These are phyloP conservation scores for Triplophysa siluroides DNA, from an alignment of 2,113 vertebrate species.

Conservation along the genomic window DNA sequence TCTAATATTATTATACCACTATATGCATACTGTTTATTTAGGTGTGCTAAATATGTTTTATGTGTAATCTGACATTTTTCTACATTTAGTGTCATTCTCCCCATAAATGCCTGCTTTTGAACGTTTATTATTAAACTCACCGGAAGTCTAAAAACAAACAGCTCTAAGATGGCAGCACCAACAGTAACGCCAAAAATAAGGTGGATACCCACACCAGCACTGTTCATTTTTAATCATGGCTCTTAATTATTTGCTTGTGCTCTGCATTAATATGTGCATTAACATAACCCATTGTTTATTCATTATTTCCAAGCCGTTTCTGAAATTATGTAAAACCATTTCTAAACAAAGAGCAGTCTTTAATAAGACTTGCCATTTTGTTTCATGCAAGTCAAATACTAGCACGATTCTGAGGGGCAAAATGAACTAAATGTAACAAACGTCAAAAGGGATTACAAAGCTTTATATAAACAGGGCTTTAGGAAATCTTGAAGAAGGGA, in stretches of 20 bases:
- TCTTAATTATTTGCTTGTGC: slow-evolving; percentile 71
- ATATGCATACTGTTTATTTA: too few species aligned
- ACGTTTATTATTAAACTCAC: too few species aligned
- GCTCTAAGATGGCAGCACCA: too few species aligned
- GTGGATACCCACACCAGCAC: background rate
- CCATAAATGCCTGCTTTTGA: too few species aligned
- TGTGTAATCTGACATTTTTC: too few species aligned
- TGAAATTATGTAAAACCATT: slow-evolving; percentile 79
- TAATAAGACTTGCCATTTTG: slow-evolving; percentile 79
- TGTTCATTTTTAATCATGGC: slow-evolving; percentile 66
- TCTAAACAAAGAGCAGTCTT: slow-evolving; percentile 76
- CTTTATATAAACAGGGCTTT: slow-evolving; percentile 7
- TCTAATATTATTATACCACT: too few species aligned
- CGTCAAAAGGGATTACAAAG: slow-evolving; percentile 69
- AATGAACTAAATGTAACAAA: slow-evolving; percentile 72
- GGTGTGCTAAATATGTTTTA: too few species aligned
- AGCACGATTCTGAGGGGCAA: slow-evolving; percentile 65
- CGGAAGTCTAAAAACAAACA: too few species aligned
- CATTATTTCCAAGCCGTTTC: slow-evolving; percentile 77
- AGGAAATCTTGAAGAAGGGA: slow-evolving; percentile 6
- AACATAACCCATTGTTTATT: slow-evolving; percentile 80
- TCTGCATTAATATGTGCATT: slow-evolving; percentile 79
- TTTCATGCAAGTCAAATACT: slow-evolving; percentile 81
- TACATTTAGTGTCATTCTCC: too few species aligned
- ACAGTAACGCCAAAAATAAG: too few species aligned